Evolutionary conservation across 2,888 invertebrate genomes (phyloP).

Genomic region (Conops quadrifasciatus): DNA sequence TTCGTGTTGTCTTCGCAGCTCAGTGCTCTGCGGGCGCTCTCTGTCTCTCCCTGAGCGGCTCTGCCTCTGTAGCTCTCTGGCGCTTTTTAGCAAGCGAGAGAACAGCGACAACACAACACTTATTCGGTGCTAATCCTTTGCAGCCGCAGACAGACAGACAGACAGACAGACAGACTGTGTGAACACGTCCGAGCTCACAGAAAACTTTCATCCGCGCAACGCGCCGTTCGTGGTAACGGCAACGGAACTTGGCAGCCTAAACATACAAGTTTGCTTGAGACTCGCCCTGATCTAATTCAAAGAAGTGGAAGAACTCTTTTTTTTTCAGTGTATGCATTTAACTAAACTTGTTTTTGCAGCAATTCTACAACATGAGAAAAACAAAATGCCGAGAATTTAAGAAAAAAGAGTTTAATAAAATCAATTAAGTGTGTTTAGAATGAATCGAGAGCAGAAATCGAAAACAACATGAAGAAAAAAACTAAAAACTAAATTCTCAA

Average conservation of each 20-base stretch:
- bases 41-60: background rate
- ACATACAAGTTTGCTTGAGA: background rate
- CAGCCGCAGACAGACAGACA: slow-evolving; percentile 21
- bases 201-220: slow-evolving; percentile 10
- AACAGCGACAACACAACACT: no score
- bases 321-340: no score
- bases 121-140: slow-evolving; percentile 4
- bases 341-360: no score
- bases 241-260: background rate
- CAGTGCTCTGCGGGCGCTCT: background rate
- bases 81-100: no score
- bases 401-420: background rate
- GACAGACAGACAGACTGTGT: no score
- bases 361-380: no score
- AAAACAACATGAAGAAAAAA: no score
- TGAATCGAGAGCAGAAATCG: background rate
- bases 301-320: no score
- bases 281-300: background rate
- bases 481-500: background rate
- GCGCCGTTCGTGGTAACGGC: slow-evolving; percentile 33
- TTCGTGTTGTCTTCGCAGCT: no score
- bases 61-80: no score
- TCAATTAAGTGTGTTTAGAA: background rate
- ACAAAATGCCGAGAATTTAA: slow-evolving; percentile 3
- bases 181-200: slow-evolving; percentile 43